These are phyloP conservation scores for Arge pagana DNA, from an alignment of 2,888 invertebrate species.

Conservation along the genomic window DNA sequence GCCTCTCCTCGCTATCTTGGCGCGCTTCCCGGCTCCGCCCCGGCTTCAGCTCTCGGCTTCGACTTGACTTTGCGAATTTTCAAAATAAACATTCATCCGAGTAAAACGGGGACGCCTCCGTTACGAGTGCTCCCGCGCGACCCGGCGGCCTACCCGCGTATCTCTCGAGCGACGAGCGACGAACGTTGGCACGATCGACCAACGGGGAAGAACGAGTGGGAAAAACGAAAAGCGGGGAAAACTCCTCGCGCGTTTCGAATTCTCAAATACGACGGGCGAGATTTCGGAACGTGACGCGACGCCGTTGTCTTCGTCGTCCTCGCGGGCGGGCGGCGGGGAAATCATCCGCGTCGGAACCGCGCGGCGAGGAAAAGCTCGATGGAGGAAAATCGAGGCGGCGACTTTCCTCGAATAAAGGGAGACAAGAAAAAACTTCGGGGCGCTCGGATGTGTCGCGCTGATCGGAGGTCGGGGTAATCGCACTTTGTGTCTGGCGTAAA, in stretches of 20 bases:
- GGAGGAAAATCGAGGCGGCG: background rate
- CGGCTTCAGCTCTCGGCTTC: background rate
- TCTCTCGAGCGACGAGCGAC: background rate
- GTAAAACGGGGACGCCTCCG: conserved; percentile 10
- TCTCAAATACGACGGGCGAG: background rate
- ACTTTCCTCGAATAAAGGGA: too few species aligned
- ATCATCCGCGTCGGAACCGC: conserved; percentile 11
- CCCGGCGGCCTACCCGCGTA: background rate
- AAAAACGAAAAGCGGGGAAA: background rate
- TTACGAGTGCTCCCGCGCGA: too few species aligned
- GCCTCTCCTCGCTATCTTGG: too few species aligned
- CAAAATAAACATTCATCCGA: conserved; percentile 13
- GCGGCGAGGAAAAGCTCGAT: conserved; percentile 18
- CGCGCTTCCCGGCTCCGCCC: background rate
- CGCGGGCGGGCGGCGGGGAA: background rate
- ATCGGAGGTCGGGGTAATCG: too few species aligned
- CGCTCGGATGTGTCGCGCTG: background rate
- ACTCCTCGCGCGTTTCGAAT: background rate
- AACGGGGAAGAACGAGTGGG: background rate
- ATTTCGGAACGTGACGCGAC: background rate
- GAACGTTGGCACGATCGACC: background rate
- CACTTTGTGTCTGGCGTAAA: conserved; percentile 1
- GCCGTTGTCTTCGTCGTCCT: background rate
- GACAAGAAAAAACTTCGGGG: background rate
- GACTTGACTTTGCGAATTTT: conserved; percentile 20